A percentile compares a stretch with the other conserved stretches of the same genome.
Evolutionary conservation across 1,140 invertebrate genomes (phyloP).

Genomic region (Drosophila baimaii): DNA sequence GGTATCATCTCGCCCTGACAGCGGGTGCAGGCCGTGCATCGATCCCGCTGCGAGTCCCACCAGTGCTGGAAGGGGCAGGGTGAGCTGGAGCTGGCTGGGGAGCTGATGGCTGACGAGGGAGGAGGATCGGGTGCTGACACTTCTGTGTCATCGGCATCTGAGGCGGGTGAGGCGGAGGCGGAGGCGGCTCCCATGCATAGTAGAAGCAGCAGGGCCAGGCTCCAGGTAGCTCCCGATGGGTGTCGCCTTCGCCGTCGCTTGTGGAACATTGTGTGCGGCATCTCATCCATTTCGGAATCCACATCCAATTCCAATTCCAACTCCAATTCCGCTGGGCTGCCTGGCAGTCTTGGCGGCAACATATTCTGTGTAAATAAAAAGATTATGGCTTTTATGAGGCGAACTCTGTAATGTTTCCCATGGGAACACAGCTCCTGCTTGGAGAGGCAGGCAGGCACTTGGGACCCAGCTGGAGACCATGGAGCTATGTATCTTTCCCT

Average conservation of each 20-base stretch:
- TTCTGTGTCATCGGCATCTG: constrained; percentile 13
- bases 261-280: constrained; percentile 57
- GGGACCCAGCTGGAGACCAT: constrained; percentile 29
- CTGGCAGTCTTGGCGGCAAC: constrained; percentile 53
- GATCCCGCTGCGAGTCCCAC: constrained; percentile 76
- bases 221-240: not conserved
- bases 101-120: not conserved
- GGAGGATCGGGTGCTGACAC: not conserved
- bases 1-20: constrained; percentile 80
- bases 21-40: constrained; percentile 75
- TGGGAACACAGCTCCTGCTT: constrained; percentile 4
- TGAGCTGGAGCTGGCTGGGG: constrained; percentile 49
- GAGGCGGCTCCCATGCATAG: constrained; percentile 9
- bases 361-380: constrained; percentile 54
- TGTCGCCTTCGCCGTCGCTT: constrained; percentile 65
- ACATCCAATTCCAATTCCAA: not conserved
- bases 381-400: not conserved
- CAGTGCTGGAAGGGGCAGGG: constrained; percentile 77
- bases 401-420: constrained; percentile 44
- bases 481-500: not conserved
- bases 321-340: constrained; percentile 17
- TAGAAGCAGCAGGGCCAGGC: constrained; percentile 29
- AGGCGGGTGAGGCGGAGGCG: constrained; percentile 16
- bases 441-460: not conserved
- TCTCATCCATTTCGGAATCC: constrained; percentile 21